Base-by-base conservation (phyloP, 2,797 vertebrate genomes). In the Tapirus indicus region DNA sequence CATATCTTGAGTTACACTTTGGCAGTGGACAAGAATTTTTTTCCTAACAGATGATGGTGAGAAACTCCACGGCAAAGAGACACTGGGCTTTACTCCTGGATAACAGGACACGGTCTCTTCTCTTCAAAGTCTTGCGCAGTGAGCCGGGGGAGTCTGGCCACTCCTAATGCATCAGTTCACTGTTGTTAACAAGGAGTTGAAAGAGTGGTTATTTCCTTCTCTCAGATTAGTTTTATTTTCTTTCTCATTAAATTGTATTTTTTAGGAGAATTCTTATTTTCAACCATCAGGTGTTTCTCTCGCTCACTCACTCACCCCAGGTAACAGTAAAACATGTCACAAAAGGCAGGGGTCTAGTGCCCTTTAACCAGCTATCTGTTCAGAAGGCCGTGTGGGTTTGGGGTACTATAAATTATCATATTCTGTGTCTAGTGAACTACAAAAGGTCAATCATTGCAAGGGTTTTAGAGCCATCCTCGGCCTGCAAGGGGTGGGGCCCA, bases 1-100 rank as follows among this genome's bases (percentile, higher is more conserved):
- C 95, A 38, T 88, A 97, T 95, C 54, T 21, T 66, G 78, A 98
- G 94, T 96, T 97, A 95, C 47, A 69, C 60, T 94, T 95, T 97
- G 93, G 94, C 88, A 94, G 85, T 94, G 83, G 29, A 66, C 18
- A 95, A 88, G 66, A n/a, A 12, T 14, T 69, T 84, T 94, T 66
- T 75, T 41, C 94, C 89, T 54, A 84, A 89, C 41, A 58, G 74
- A 85, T 2, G 27, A 85, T 13, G 5, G 38, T 69, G 29, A 97
- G 62, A 58, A 88, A 68, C n/a, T 35, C 68, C 32, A 62, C 0
- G 18, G n/a, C 49, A 85, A 77, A 32, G 1, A 89, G 86, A 60
- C 21, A 72, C 4, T 44, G 25, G 38, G 35, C 64, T 80, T 94
- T 44, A n/a, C 35, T 62, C 44, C 58, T 32, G 4, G 66, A 29